Evolutionary conservation across 2,797 vertebrate genomes (phyloP), one percentile per base, ranked within the genome.

Genomic region (Dendrocincla tyrannina): DNA sequence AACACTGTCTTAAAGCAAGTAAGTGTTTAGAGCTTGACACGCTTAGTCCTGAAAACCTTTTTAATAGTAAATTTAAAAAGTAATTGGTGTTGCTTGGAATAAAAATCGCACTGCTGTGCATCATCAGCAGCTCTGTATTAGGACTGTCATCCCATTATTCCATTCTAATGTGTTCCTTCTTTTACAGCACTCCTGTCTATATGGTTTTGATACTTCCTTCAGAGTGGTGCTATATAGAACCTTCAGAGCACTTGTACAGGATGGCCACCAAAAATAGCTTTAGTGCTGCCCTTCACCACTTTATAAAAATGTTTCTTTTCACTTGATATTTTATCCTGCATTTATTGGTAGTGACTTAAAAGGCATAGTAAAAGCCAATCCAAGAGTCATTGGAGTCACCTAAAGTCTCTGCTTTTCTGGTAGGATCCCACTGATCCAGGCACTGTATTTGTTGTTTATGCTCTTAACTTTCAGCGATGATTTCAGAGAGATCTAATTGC

Each of bases 1-100:
- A 95, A 95, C 93, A 78, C 85, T 75, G 35, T 88, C 82, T 92
- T 92, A 96, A 93, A 91, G 88, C 33, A 92, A 93, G 15, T 79
- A 94, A 83, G 69, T 89, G 68, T 96, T 95, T 94, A 95, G 73
- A 89, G 76, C 68, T 77, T 88, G 82, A 69, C 62, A 66, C 20
- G 55, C n/a, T 32, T 77, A n/a, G 41, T 80, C 68, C 37, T 91
- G 88, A 77, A 93, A 96, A 89, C 33, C 23, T 89, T 91, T 91
- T 56, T 93, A 64, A 80, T 15, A 79, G 25, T 80, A 82, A 93
- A 87, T 89, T 89, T 78, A 5, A 87, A 89, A 88, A 90, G 47
- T 88, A 83, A 50, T 41, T 10, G 3, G 17, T 64, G 66, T 72
- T 90, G 37, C 42, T 85, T 81, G 30, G 35, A 81, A 72, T 81